Evolutionary conservation across 2,888 invertebrate species (phyloP), one percentile per base, ranked within the genome.

Genomic region (Lottia scabra): DNA sequence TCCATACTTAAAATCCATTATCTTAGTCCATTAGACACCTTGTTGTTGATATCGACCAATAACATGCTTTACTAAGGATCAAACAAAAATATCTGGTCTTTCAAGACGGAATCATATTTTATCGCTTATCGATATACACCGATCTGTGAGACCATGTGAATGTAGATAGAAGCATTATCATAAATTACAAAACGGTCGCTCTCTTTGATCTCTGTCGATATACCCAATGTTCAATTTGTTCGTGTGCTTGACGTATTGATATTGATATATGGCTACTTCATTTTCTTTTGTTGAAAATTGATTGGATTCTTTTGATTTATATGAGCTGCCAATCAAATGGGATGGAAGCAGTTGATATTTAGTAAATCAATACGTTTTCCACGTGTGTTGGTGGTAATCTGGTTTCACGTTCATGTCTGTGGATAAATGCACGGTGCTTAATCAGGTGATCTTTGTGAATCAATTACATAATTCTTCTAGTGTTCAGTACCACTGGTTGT

Each of bases 301-400:
- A 56, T 56, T 56, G 56, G 56, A 56, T 56, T 10, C 56, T 56
- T 38, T 56, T 56, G 56, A 56, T 56, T 23, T 56, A 23, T 56
- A 56, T 23, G 23, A 56, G 19, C 56, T 56, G 56, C 56, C 56
- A 56, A 56, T 56, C 56, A 56, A 56, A 56, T 56, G 10, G 23
- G 56, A 56, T 56, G 23, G 23, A 56, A 19, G 19, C 56, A 19
- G 56, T 56, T 19, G 56, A 56, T 12, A 56, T 12, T 23, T 10
- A 10, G 23, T 56, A 56, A 23, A 56, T 56, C 56, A 56, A 56
- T 56, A 56, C 19, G 23, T 19, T 10, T 56, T 56, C 23, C 56
- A 19, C 19, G 56, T 23, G 19, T 6, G 5, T 5, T 5, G 38
- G 38, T 38, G 38, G 38, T 30, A 30, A 30, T 6, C 30, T 30